Base-by-base conservation (phyloP, 1,140 invertebrate species). In the Hesperophylax magnus region DNA sequence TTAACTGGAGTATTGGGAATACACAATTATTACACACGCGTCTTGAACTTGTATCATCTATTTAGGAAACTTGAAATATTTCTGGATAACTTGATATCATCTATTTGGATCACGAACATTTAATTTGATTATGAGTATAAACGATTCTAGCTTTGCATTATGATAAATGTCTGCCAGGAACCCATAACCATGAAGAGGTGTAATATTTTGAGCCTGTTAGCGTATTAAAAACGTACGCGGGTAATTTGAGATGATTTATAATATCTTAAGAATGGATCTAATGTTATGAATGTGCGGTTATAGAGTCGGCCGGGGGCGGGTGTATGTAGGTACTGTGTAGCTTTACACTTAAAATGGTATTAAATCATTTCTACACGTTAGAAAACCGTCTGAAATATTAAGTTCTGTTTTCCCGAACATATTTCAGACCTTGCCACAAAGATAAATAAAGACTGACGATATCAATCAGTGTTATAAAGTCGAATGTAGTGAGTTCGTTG, bases 191-290 rank as follows among this genome's bases (percentile, higher is more conserved):
- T 22, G 58, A 61, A 61, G 18, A 34, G 63, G 63, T 31, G 63
- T 67, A 67, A 67, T 67, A 34, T 67, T 27, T 34, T 31, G 27
- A 67, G 31, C 22, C 63, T 67, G 27, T 67, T 34, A 67, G 17
- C 63, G 27, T 31, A 31, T 67, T 67, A 67, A 67, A 67, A 67
- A 34, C 14, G 9, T 27, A 27, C 27, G 27, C 63, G 7, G 63
- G 63, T 67, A 67, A 67, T 67, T 22, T n/a, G 63, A 67, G 63
- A 67, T 67, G 22, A 67, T 67, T 67, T 67, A 67, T 67, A 14
- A 27, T 27, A 67, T 67, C 63, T 67, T 67, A n/a, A 22, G 31
- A 27, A 31, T 22, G 63, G 27, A 67, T 67, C 63, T 67, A 22
- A 31, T 67, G 63, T n/a, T 27, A 17, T 17, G 24, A 67, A 67